Base-by-base conservation (phyloP, 64 coral and sea anemone species). In the Hydrozoanthus tunicans region DNA sequence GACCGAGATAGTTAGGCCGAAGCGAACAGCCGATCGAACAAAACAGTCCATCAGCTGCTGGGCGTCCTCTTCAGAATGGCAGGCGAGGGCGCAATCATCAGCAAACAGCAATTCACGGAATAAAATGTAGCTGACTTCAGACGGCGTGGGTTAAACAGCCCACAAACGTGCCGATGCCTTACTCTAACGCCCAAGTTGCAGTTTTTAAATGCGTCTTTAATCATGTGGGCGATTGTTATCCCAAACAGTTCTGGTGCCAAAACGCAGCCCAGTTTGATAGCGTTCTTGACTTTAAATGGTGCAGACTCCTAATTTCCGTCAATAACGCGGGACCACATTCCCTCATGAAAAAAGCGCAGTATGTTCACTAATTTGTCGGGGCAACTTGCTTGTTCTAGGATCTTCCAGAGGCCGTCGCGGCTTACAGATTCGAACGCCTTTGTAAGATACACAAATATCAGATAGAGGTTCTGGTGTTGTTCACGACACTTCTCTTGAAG, bases 161-260 rank as follows among this genome's bases (percentile, higher is more conserved):
- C 20, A 77, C 74, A 26, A 77, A 43, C 27, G 74, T 77, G 53
- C 20, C 74, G 74, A 2, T 77, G 53, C 74, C 74, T 77, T 77
- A 77, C 10, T 77, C 74, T 54, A 77, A 77, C 20, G 27, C 20
- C 74, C 74, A 77, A 54, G 74, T 77, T 77, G 74, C 74, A 77
- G 74, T 77, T 77, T 25, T 24, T 77, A 24, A 43, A 77, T 77
- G 74, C 74, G 74, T 24, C 74, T 54, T 77, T 26, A 25, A 77
- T 77, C 74, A 11, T 9, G 74, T 11, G 12, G 9, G 74, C 74
- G 74, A 77, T 77, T 11, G 27, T 77, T 3, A 77, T 77, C 74
- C 74, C 74, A 77, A 77, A 77, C 74, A 13, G 74, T 77, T 17
- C 74, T 77, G 74, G 74, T 77, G 74, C 74, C 74, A 77, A 77